These are phyloP conservation scores for Callipepla californica DNA, from an alignment of 2,113 vertebrate species.

Conservation along the genomic window DNA sequence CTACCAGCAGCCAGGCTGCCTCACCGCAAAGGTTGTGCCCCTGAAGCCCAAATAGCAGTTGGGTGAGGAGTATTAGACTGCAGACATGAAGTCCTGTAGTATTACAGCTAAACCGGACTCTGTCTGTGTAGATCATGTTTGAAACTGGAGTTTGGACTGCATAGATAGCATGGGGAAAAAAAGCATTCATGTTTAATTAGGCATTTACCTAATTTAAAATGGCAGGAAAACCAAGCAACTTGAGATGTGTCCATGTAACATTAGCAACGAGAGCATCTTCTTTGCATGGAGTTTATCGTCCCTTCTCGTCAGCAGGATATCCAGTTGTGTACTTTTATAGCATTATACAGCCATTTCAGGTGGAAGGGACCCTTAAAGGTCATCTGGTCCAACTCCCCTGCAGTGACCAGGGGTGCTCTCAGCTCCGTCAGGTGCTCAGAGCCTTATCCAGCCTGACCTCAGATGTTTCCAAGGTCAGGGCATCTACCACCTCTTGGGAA, in stretches of 20 bases:
- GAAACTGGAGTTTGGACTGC: neutral
- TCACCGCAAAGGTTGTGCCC: neutral
- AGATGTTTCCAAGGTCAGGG: too few relatives aligned
- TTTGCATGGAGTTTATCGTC: neutral
- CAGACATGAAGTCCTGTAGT: neutral
- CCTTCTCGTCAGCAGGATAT: neutral
- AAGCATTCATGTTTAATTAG: fast-evolving
- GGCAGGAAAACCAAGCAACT: neutral
- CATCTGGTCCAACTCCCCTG: too few relatives aligned
- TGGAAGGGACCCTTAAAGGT: too few relatives aligned
- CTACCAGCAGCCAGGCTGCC: fast-evolving
- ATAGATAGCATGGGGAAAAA: neutral
- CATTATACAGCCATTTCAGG: too few relatives aligned
- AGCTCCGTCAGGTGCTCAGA: too few relatives aligned
- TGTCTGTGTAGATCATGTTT: fast-evolving
- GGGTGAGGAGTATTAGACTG: neutral
- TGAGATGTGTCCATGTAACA: fast-evolving
- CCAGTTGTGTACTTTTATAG: neutral
- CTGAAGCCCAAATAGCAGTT: neutral
- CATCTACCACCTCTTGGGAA: too few relatives aligned
- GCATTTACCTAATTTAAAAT: neutral
- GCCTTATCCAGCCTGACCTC: too few relatives aligned
- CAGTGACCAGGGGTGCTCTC: too few relatives aligned
- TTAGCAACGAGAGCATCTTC: neutral
- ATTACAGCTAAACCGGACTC: neutral